These are phyloP conservation scores for Diogma glabrata DNA, from an alignment of 2,888 invertebrate genomes.

Conservation along the genomic window DNA sequence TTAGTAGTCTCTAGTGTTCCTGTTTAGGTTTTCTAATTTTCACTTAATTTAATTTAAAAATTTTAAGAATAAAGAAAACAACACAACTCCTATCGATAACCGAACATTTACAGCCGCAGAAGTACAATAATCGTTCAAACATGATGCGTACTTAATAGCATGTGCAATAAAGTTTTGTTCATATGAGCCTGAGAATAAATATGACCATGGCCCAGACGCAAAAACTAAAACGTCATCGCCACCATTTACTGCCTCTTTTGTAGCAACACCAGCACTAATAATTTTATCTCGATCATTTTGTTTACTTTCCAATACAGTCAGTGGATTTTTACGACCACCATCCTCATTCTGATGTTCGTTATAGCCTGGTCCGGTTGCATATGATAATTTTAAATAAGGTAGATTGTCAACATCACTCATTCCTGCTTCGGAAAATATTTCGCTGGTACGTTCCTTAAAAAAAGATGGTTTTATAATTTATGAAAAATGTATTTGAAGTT, in stretches of 20 bases:
- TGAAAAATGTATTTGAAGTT: no score
- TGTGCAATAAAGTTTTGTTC: constrained; percentile 6
- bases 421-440: constrained; percentile 23
- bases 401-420: constrained; percentile 39
- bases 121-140: background rate
- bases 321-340: constrained; percentile 12
- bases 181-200: background rate
- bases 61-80: no score
- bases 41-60: no score
- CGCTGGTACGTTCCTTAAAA: background rate
- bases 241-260: background rate
- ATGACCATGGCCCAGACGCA: background rate
- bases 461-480: no score
- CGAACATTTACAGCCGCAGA: background rate
- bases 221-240: constrained; percentile 1
- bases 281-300: background rate
- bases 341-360: background rate
- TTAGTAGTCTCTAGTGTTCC: no score
- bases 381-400: constrained; percentile 52
- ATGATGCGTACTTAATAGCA: background rate
- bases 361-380: constrained; percentile 51
- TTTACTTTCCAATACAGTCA: background rate
- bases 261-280: background rate
- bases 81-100: background rate
- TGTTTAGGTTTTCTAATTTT: no score